Evolutionary conservation across 1,140 invertebrate genomes (phyloP), one percentile per base, ranked within the genome.

Genomic region (Brachionus sp.): DNA sequence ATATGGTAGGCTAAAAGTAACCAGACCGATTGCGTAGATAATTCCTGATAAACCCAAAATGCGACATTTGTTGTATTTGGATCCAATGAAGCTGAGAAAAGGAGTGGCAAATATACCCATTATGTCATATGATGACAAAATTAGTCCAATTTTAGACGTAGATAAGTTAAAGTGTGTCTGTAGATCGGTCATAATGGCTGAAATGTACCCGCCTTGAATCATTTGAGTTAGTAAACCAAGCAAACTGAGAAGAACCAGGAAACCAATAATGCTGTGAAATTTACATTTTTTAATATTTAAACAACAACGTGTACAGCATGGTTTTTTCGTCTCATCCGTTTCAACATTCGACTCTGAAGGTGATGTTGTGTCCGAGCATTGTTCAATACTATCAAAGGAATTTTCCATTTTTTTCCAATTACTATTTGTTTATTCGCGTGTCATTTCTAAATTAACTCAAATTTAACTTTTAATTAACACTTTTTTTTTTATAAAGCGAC

Each of bases 1-100:
- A 78, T 86, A 86, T 23, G 86, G 86, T 23, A 87, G 57, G 4
- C 83, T 53, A 68, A 86, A 87, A 25, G 86, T 46, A 68, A 87
- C 82, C 25, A 84, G 84, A 13, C 86, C 86, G 9, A 86, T n/a
- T 3, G 84, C 84, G 84, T 86, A 84, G 6, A 86, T 33, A 19
- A 86, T 44, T 5, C 77, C 84, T 62, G 86, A 84, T 0, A 78
- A 25, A 6, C 62, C 85, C 3, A 86, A 78, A 75, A 84, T 84
- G 13, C 84, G 73, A 4, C 85, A 37, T 84, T 75, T 84, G 53
- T 83, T 86, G 37, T 37, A 53, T 84, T 19, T 84, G 44, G 35
- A 44, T 9, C 62, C 62, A 16, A 85, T 85, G 53, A 84, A 84
- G 37, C 82, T 86, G 82, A 86, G 86, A 16, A 86, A 84, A 12